A percentile compares a stretch with the other conserved stretches of the same genome.
Conservation (phyloP, 2,797 vertebrate genomes). For the Otolemur crassicaudatus region DNA sequence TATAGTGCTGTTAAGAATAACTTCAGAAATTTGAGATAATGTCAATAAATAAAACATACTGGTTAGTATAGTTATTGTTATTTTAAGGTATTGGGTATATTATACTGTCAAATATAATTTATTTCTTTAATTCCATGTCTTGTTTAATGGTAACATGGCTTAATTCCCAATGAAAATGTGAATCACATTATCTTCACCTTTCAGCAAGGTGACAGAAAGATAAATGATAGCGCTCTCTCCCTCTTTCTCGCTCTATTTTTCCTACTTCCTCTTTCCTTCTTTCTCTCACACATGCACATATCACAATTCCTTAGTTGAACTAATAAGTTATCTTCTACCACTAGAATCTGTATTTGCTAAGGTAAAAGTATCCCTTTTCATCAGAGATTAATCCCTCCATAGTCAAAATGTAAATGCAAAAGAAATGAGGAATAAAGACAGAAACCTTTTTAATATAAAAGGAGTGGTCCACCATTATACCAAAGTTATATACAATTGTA, state of each 20-base stretch:
- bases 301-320: neutral
- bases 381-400: neutral
- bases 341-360: neutral
- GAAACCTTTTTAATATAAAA: constrained; percentile 13
- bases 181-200: neutral
- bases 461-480: neutral
- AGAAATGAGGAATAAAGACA: neutral
- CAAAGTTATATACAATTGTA: neutral
- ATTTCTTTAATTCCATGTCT: neutral
- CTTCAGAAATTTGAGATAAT: neutral
- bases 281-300: neutral
- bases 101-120: neutral
- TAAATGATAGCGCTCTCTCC: neutral
- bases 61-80: neutral
- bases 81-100: neutral
- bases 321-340: neutral
- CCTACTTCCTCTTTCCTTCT: too few species aligned
- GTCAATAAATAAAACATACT: neutral
- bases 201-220: neutral
- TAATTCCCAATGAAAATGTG: constrained; percentile 4
- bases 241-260: neutral
- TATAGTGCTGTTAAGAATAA: neutral
- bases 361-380: neutral
- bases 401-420: neutral
- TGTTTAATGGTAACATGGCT: neutral